These are phyloP conservation scores for Ceyx melanurus DNA, from an alignment of 2,113 vertebrate species.

Conservation along the genomic window DNA sequence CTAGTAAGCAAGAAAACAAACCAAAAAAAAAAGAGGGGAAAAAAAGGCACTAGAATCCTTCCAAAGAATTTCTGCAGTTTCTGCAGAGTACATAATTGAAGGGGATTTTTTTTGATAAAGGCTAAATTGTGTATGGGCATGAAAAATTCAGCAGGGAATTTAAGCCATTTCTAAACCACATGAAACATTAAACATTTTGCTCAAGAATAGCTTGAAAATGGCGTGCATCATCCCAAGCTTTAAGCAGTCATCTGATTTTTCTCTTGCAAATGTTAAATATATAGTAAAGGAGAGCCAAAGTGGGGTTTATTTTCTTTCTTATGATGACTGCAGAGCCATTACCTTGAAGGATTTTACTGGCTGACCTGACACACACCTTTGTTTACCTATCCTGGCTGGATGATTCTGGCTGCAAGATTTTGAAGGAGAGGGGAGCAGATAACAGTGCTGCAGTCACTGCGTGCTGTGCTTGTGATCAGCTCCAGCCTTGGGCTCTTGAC, in stretches of 20 bases:
- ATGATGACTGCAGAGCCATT: neutral
- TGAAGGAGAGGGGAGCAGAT: neutral
- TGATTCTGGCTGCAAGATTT: neutral
- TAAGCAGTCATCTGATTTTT: slow-evolving; percentile 29
- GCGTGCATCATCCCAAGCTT: slow-evolving; percentile 10
- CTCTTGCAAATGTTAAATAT: slow-evolving; percentile 24
- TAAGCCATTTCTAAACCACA: slow-evolving; percentile 51
- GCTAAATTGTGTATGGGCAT: slow-evolving; percentile 46
- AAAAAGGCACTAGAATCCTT: neutral
- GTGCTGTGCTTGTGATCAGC: neutral
- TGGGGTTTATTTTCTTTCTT: slow-evolving; percentile 14
- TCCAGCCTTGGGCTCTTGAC: neutral
- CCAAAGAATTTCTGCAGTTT: slow-evolving; percentile 1
- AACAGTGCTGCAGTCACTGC: neutral
- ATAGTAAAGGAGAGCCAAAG: neutral
- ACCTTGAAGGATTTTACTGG: slow-evolving; percentile 3
- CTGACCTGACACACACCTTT: neutral
- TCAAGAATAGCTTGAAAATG: slow-evolving; percentile 51
- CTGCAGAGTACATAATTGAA: slow-evolving; percentile 49
- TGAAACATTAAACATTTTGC: slow-evolving; percentile 54
- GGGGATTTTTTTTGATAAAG: slow-evolving; percentile 19
- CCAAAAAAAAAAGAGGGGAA: rapidly evolving
- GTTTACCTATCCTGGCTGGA: neutral
- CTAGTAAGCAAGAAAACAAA: neutral
- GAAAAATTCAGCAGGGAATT: slow-evolving; percentile 62